phyloP scores from a whole-genome alignment of 2,113 vertebrate genomes.

The Romanogobio albipinnatus region DNA sequence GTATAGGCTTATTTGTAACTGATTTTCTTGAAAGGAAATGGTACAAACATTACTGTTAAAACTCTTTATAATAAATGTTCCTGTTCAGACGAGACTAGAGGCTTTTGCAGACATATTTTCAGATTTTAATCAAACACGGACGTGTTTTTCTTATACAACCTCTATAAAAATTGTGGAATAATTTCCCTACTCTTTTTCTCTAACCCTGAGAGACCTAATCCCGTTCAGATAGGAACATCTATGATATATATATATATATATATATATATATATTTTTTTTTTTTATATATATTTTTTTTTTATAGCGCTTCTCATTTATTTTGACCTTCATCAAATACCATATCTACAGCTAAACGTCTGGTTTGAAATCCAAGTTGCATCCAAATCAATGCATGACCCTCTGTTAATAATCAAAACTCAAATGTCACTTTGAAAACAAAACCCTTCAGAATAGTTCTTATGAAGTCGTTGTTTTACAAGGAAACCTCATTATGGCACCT shows the following conservation, averaged over 20 bases:
- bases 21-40: background rate
- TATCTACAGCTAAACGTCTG: background rate
- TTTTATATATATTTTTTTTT: no score
- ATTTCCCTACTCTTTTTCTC: background rate
- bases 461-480: background rate
- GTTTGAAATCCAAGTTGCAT: background rate
- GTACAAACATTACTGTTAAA: background rate
- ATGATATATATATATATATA: no score
- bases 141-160: background rate
- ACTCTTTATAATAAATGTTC: background rate
- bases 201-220: background rate
- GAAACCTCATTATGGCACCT: background rate
- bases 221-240: background rate
- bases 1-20: background rate
- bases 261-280: no score
- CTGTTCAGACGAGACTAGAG: background rate
- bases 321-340: constrained; percentile 5
- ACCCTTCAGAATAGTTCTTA: background rate
- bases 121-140: background rate
- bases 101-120: background rate
- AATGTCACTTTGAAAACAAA: background rate
- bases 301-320: background rate
- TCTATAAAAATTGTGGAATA: background rate
- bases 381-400: background rate
- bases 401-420: background rate